These are phyloP conservation scores for Sapayoa aenigma DNA, from an alignment of 2,113 vertebrate species.

Conservation along the genomic window DNA sequence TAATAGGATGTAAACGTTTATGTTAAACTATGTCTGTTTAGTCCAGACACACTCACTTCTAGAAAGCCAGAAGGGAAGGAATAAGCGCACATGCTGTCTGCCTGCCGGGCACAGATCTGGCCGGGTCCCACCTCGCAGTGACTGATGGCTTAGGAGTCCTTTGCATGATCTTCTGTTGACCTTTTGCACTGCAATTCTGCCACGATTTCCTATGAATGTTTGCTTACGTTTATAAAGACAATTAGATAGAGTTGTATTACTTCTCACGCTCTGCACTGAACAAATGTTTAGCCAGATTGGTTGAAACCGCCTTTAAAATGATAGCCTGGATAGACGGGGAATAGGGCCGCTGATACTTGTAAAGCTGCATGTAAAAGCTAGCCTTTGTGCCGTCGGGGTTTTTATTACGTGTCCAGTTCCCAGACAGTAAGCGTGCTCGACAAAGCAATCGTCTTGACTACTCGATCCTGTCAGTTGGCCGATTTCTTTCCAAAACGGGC, in stretches of 20 bases:
- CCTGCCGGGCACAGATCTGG: neutral
- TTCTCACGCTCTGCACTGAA: neutral
- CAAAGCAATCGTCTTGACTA: neutral
- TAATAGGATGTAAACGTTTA: neutral
- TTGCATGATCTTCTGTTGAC: neutral
- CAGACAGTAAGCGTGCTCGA: neutral
- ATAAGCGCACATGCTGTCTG: neutral
- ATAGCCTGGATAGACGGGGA: neutral
- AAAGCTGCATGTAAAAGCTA: neutral
- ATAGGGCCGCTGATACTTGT: neutral
- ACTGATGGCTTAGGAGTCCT: neutral
- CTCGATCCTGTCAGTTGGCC: neutral
- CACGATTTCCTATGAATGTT: neutral
- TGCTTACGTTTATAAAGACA: neutral
- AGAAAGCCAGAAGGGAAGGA: neutral
- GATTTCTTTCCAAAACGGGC: neutral
- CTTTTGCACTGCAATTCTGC: neutral
- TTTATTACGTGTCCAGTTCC: neutral
- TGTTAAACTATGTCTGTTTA: neutral
- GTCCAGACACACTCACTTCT: neutral
- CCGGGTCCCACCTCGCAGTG: neutral
- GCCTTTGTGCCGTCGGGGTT: neutral
- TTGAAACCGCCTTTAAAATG: neutral
- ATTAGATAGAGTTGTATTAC: neutral
- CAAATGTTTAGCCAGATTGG: neutral